Evolutionary conservation across 2,888 invertebrate genomes (phyloP).

Genomic region (Synanthedon myopaeformis): DNA sequence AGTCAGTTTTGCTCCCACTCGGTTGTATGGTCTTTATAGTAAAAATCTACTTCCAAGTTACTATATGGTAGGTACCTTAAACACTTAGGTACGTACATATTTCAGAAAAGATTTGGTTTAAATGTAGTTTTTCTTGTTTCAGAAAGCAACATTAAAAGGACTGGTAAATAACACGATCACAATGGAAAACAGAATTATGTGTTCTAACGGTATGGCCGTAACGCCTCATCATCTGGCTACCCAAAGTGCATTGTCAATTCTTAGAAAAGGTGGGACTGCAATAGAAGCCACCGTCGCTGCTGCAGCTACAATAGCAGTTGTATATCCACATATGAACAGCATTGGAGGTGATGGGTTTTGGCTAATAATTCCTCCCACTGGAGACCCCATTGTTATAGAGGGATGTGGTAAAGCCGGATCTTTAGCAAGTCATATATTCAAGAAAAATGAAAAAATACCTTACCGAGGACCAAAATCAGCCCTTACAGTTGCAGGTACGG

Average conservation of each 20-base stretch:
- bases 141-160: slow-evolving; percentile 1
- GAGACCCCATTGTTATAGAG: slow-evolving; percentile 48
- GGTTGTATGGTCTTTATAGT: too few relatives aligned
- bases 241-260: slow-evolving; percentile 44
- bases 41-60: too few relatives aligned
- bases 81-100: too few relatives aligned
- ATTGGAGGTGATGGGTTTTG: slow-evolving; percentile 58
- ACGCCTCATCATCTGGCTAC: slow-evolving; percentile 57
- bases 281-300: slow-evolving; percentile 56
- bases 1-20: too few relatives aligned
- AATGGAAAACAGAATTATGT: slow-evolving; percentile 22
- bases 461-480: slow-evolving; percentile 43
- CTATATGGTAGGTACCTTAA: too few relatives aligned
- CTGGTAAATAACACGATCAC: background rate
- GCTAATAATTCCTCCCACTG: slow-evolving; percentile 51
- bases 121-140: background rate
- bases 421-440: slow-evolving; percentile 36
- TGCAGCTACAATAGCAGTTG: slow-evolving; percentile 52
- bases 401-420: slow-evolving; percentile 52
- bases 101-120: too few relatives aligned
- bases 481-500: slow-evolving; percentile 47
- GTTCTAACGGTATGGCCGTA: slow-evolving; percentile 49
- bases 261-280: slow-evolving; percentile 52
- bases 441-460: slow-evolving; percentile 33
- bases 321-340: slow-evolving; percentile 56